Conservation (phyloP, 2,113 vertebrate genomes). For the Pterophyllum scalare region DNA sequence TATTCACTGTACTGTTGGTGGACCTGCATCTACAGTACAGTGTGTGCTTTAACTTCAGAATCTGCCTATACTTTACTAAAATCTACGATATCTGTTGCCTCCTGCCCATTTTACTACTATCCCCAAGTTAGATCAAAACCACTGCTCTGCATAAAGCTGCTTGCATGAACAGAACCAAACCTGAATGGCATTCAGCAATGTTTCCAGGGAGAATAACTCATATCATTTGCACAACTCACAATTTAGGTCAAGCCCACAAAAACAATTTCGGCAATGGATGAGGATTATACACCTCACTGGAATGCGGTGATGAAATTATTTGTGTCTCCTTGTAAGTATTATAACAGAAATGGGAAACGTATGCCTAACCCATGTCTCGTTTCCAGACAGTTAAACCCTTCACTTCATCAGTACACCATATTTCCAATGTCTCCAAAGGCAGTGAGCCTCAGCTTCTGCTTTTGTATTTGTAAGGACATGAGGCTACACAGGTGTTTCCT, state of each 20-base stretch:
- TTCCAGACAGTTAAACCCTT: neutral
- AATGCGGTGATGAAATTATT: constrained; percentile 23
- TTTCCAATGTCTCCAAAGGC: neutral
- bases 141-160: neutral
- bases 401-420: neutral
- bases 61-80: neutral
- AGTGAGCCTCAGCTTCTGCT: neutral
- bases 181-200: neutral
- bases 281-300: constrained; percentile 15
- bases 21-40: constrained; percentile 24
- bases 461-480: constrained; percentile 17
- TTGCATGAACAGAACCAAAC: constrained; percentile 26
- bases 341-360: neutral
- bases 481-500: constrained; percentile 77
- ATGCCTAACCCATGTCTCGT: neutral
- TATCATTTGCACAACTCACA: neutral
- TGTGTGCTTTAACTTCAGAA: neutral
- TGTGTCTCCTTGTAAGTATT: neutral
- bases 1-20: constrained; percentile 40
- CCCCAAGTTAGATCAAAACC: neutral
- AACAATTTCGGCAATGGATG: neutral
- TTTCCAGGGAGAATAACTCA: neutral
- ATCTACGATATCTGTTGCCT: constrained; percentile 34
- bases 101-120: constrained; percentile 21
- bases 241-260: neutral